Base-by-base conservation (phyloP, 2,888 invertebrate species). In the Iphiclides podalirius region DNA sequence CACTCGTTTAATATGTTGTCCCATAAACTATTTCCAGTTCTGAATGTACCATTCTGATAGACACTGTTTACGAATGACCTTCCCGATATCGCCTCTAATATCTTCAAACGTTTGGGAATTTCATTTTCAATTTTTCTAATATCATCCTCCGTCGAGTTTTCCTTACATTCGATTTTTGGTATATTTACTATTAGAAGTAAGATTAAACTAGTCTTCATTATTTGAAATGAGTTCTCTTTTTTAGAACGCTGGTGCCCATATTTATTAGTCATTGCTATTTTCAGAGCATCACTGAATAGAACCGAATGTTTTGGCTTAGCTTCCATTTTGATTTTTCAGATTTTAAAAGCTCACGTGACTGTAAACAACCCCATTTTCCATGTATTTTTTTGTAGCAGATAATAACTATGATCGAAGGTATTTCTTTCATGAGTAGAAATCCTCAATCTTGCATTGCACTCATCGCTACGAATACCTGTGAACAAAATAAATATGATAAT, bases 1-100 rank as follows among this genome's bases (percentile, higher is more conserved):
- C 95, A 96, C 66, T 95, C 93, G 54, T 90, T 91, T 45, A 95
- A 86, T 54, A 96, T 90, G 51, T 92, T 92, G 59, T 92, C 92
- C 95, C 95, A 95, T 42, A 95, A 79, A 53, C 90, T 84, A 57
- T 94, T 94, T 40, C 92, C 92, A 58, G 90, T 91, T 52, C 83
- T 75, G 60, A 87, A 89, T 0, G 87, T 87, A 23, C 87, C 88
- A 61, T 87, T 87, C 55, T 72, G 67, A 47, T 85, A 88, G 20
- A 87, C 66, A 52, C 85, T 78, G 69, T 75, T 75, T 35, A 83
- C 51, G 2, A 70, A 84, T 35, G 71, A 74, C 58, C 73, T 76
- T 33, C 84, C 84, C 0, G 84, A 71, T 13, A 84, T 64, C 51
- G 70, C 72, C 58, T 82, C 80, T 17, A 84, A 63, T 4, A 83